Conservation (phyloP, 2,113 vertebrate genomes). For the Seriola quinqueradiata region DNA sequence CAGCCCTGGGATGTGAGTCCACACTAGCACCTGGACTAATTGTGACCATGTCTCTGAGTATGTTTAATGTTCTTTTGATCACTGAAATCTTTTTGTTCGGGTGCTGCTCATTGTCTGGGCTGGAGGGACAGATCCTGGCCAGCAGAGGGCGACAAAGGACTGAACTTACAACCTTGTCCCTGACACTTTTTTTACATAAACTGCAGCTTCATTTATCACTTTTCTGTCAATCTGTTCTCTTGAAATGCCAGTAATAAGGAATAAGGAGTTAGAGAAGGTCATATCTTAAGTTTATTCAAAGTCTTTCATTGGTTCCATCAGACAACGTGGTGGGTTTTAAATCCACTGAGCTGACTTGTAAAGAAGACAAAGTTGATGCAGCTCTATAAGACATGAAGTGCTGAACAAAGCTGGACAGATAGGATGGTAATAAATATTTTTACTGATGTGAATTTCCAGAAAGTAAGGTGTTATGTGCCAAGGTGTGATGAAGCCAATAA, state of each 20-base stretch:
- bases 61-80: background rate
- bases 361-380: conserved; percentile 1
- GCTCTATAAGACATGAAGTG: background rate
- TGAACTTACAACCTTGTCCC: background rate
- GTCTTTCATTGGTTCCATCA: background rate
- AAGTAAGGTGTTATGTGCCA: background rate
- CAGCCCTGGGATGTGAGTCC: conserved; percentile 48
- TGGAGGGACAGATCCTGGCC: conserved; percentile 34
- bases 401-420: conserved; percentile 24
- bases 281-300: background rate
- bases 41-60: background rate
- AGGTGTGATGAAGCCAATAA: conserved; percentile 21
- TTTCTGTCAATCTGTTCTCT: background rate
- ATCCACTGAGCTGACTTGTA: background rate
- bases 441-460: conserved; percentile 9
- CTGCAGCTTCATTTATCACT: background rate
- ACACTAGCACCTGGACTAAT: conserved; percentile 34
- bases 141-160: conserved; percentile 76
- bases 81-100: background rate
- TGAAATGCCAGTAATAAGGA: background rate
- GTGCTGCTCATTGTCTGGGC: background rate
- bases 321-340: background rate
- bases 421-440: background rate
- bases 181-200: background rate
- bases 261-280: background rate